Evolutionary conservation across 1,140 invertebrate species (phyloP).

Genomic region (Macrobrachium rosenbergii): DNA sequence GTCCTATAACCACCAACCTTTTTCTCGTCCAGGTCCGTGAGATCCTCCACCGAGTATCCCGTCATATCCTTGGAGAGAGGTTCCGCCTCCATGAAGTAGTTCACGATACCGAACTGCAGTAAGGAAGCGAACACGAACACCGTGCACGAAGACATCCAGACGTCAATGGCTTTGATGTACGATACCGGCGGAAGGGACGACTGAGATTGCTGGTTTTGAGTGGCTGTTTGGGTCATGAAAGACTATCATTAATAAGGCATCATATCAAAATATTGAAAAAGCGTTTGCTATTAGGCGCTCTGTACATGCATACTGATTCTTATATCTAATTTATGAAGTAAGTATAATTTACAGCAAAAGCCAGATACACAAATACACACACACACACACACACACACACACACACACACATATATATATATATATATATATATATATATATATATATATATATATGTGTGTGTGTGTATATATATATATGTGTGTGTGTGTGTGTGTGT

Average conservation of each 20-base stretch:
- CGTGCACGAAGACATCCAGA: slow-evolving; percentile 94
- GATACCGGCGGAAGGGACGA: slow-evolving; percentile 90
- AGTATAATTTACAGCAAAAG: too few species aligned
- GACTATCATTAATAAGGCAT: neutral
- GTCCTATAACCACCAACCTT: slow-evolving; percentile 78
- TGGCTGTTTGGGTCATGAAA: slow-evolving; percentile 74
- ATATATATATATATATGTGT: neutral
- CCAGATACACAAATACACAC: too few species aligned
- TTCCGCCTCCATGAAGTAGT: slow-evolving; percentile 85
- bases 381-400: neutral
- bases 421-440: slow-evolving; percentile 27
- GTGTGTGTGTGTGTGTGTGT: neutral
- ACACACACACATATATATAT: slow-evolving; percentile 24
- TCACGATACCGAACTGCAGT: slow-evolving; percentile 93
- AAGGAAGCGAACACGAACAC: slow-evolving; percentile 93
- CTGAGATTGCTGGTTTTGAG: slow-evolving; percentile 91
- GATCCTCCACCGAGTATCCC: slow-evolving; percentile 89
- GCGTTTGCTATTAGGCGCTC: neutral
- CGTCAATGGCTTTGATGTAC: slow-evolving; percentile 92
- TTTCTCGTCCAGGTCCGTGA: slow-evolving; percentile 78
- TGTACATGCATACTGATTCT: neutral
- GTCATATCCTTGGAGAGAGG: slow-evolving; percentile 88
- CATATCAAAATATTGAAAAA: too few species aligned
- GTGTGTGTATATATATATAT: slow-evolving; percentile 17
- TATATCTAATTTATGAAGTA: too few species aligned